Evolutionary conservation across 2,888 invertebrate species (phyloP), one percentile per base, ranked within the genome.

Genomic region (Eilema caniola): DNA sequence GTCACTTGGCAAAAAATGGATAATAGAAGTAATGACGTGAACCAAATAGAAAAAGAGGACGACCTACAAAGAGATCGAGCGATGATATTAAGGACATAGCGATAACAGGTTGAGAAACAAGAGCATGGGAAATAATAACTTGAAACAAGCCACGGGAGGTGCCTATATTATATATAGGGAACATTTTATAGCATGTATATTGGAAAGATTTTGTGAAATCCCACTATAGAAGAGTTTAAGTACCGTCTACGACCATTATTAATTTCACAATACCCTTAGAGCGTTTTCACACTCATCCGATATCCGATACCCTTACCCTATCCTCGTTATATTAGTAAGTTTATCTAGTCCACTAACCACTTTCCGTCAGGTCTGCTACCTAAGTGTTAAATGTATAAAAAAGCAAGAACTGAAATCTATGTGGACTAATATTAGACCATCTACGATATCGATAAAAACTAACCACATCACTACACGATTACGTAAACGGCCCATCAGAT

Each of bases 401-500:
- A n/a, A n/a, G n/a, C n/a, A 28, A 28, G 28, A 28, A 28, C 28
- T 28, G 5, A 28, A 28, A 28, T 28, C 28, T 28, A 28, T 28
- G 28, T n/a, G n/a, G n/a, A n/a, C 28, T 28, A 28, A 28, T 3
- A 33, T 10, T 25, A 16, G 20, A 11, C n/a, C 14, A 7, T 53
- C 11, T 62, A n/a, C 24, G 37, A 53, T 57, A 65, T 65, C 66
- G 67, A 71, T 24, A 66, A 70, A 75, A 66, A 56, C 41, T 57
- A 33, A 37, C 68, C 65, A n/a, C 81, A 75, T 75, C 80, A 71
- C 77, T 80, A 77, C 24, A 63, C 85, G 86, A 89, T 93, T 92
- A 92, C 86, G 91, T 86, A 91, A 93, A 89, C 91, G 83, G 85
- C 89, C 89, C 92, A 94, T 93, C 89, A 91, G 87, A 92, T 93